These are phyloP conservation scores for Syrmaticus mikado DNA, from an alignment of 2,113 vertebrate genomes.

Conservation along the genomic window DNA sequence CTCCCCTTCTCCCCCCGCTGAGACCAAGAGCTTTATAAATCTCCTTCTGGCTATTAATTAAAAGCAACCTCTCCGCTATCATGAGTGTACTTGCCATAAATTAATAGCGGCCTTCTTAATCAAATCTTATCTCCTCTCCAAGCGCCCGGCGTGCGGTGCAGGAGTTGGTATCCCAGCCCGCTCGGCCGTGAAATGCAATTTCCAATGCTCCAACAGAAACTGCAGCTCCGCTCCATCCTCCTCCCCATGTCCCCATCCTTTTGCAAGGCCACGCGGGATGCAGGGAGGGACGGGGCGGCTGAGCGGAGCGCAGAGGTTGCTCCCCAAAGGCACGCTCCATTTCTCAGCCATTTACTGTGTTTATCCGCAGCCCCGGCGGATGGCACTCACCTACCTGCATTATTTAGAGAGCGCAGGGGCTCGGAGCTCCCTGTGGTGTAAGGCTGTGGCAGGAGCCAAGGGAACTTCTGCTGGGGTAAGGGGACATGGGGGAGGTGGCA, in stretches of 20 bases:
- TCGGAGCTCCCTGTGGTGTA: not conserved
- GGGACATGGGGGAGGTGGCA: not conserved
- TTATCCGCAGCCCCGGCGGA: constrained; percentile 16
- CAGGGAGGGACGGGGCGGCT: not conserved
- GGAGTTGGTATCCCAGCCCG: constrained; percentile 62
- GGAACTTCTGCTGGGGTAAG: not conserved
- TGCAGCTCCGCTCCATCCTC: not conserved
- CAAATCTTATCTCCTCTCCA: constrained; percentile 80
- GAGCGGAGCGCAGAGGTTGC: not conserved
- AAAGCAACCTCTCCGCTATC: constrained; percentile 77
- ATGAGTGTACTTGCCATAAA: constrained; percentile 78
- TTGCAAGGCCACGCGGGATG: fast-evolving
- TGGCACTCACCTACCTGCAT: not conserved
- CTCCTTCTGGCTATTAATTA: constrained; percentile 87
- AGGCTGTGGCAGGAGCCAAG: fast-evolving
- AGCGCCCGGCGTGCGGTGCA: constrained; percentile 49
- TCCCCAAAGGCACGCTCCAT: constrained; percentile 34
- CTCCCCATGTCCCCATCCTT: not conserved
- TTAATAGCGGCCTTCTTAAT: constrained; percentile 84
- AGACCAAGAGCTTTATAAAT: constrained; percentile 71
- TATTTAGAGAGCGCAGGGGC: constrained; percentile 35
- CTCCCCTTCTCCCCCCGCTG: constrained; percentile 17
- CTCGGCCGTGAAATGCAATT: constrained; percentile 81
- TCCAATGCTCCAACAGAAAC: constrained; percentile 47
- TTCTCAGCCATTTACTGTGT: constrained; percentile 48